Evolutionary conservation across 2,888 invertebrate species (phyloP).

Genomic region (Sarcophaga subvicina): DNA sequence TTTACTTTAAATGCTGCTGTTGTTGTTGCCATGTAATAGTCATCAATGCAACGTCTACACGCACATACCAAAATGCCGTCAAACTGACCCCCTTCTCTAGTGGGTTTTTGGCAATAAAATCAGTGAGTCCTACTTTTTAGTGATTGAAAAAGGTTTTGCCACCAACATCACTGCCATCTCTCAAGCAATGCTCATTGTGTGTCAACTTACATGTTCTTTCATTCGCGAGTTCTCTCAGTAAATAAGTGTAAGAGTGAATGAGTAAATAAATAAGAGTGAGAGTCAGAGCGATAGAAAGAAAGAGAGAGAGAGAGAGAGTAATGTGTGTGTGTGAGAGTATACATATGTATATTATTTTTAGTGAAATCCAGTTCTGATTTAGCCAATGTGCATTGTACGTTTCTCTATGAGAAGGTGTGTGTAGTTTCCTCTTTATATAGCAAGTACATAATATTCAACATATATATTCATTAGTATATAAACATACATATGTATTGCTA

Average conservation of each 20-base stretch:
- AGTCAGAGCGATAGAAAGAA: neutral
- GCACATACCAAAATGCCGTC: slow-evolving; percentile 17
- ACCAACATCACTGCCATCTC: neutral
- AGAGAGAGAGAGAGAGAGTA: neutral
- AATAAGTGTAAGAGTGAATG: slow-evolving; percentile 14
- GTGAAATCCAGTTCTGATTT: slow-evolving; percentile 36
- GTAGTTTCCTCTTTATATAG: slow-evolving; percentile 44
- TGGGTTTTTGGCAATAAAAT: slow-evolving; percentile 38
- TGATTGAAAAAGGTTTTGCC: neutral
- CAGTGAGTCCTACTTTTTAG: slow-evolving; percentile 20
- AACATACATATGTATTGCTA: neutral
- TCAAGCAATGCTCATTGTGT: slow-evolving; percentile 46
- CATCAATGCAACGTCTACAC: neutral
- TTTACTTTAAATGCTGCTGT: slow-evolving; percentile 5
- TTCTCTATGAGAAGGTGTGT: slow-evolving; percentile 51
- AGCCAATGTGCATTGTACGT: slow-evolving; percentile 43
- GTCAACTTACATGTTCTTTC: neutral
- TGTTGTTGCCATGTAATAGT: neutral
- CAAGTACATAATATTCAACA: no score
- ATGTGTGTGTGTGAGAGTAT: neutral
- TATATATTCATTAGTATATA: no score
- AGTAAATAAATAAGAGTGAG: slow-evolving; percentile 7
- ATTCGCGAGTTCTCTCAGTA: slow-evolving; percentile 11
- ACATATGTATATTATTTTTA: slow-evolving; percentile 16
- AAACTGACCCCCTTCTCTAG: slow-evolving; percentile 42